Base-by-base conservation (phyloP, 2,113 vertebrate genomes). In the Ia io region DNA sequence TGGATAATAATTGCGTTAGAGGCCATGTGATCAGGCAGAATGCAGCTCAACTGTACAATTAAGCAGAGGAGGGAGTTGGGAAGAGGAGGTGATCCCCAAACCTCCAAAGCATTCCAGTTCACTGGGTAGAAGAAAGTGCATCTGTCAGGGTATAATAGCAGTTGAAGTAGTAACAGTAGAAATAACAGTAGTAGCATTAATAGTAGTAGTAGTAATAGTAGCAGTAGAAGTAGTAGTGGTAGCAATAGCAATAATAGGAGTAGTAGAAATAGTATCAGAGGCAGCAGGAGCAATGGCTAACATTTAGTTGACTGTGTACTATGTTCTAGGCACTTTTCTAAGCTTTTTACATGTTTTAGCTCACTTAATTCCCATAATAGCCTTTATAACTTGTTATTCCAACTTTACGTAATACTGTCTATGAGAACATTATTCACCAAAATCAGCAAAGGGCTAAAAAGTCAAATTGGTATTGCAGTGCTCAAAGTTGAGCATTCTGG, bases 1-100 rank as follows among this genome's bases (percentile, higher is more conserved):
- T 93, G 56, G 35, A 28, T 82, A 67, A 49, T 53, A 47, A 85
- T 44, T 70, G 37, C 65, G 5, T 94, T 83, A 74, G 40, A 93
- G 18, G 0, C 47, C 59, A 49, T 25, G 47, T 69, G 42, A 63
- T 74, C 22, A 73, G 2, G 49, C 18, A 94, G 23, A 67, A 65
- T 4, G 17, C 22, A 78, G 17, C 10, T 91, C 61, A 91, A 14
- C 35, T 83, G 17, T 63, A 2, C 12, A 71, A 37, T 93, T 78
- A 53, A 84, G 65, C 83, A 22, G 56, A 87, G 9, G 2, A 40
- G 32, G 40, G n/a, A 84, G 4, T 40, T 42, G 30, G n/a, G 16
- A 88, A 40, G 16, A 88, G 32, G n/a, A 83, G 22, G 42, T 32
- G 35, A 90, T 25, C 32, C 37, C 40, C 17, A 76, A 7, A 28